Conservation (phyloP, 92 coral and sea anemone species). For the Virgularia gustaviana region DNA sequence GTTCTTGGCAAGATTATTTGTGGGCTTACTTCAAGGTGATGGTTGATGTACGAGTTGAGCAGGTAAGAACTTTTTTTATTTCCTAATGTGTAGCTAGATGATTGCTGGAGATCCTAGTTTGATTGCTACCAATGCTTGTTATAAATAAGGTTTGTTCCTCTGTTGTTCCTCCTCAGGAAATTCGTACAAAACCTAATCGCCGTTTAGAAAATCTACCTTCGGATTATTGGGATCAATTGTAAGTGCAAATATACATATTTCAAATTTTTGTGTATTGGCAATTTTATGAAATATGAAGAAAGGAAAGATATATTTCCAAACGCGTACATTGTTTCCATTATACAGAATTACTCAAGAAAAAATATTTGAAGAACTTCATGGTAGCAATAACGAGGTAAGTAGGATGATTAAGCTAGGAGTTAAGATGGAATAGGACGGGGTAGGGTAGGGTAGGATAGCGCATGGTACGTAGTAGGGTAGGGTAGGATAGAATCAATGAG, state of each 20-base stretch:
- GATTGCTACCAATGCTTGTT: neutral
- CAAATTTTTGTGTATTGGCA: neutral
- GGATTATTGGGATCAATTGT: slow-evolving; percentile 90
- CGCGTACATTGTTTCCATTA: neutral
- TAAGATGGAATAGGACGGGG: too few species aligned
- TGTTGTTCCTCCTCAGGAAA: slow-evolving; percentile 54
- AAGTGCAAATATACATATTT: slow-evolving; percentile 21
- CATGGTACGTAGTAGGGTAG: too few species aligned
- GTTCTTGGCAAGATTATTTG: slow-evolving; percentile 92
- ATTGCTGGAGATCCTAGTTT: neutral
- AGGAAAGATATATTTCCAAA: neutral
- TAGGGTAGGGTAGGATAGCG: too few species aligned
- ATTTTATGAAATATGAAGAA: too few species aligned
- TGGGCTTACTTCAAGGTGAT: slow-evolving; percentile 95
- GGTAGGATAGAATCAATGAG: too few species aligned
- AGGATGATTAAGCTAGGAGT: too few species aligned
- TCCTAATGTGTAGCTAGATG: too few species aligned
- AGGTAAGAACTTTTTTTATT: too few species aligned
- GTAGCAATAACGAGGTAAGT: slow-evolving; percentile 80
- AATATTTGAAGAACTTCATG: slow-evolving; percentile 78
- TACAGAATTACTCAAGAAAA: slow-evolving; percentile 78
- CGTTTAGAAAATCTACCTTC: slow-evolving; percentile 68
- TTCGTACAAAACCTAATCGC: slow-evolving; percentile 73
- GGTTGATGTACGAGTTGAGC: slow-evolving; percentile 97
- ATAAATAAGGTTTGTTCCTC: too few species aligned